A percentile compares a stretch with the other conserved stretches of the same genome.
Conservation (phyloP, 1,140 invertebrate species). For the Aricia agestis region DNA sequence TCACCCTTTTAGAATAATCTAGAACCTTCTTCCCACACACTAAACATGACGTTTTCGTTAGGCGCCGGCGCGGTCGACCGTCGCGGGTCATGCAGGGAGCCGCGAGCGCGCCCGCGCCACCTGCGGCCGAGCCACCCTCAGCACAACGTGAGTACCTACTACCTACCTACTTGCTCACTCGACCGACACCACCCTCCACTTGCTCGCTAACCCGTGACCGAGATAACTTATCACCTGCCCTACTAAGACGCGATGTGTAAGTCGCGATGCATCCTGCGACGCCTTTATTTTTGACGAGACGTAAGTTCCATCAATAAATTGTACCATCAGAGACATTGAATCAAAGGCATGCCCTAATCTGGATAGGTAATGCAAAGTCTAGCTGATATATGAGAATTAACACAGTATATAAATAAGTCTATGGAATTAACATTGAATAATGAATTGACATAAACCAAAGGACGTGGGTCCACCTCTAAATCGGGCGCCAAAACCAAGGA, state of each 20-base stretch:
- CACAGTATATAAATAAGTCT: no score
- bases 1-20: background rate
- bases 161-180: background rate
- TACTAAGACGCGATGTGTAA: background rate
- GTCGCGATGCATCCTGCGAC: background rate
- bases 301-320: no score
- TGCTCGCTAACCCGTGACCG: background rate
- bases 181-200: background rate
- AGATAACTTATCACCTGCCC: background rate
- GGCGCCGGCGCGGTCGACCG: slow-evolving; percentile 39
- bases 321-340: no score
- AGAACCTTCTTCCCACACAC: background rate
- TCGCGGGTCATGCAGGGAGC: slow-evolving; percentile 70
- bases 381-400: no score
- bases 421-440: no score
- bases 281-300: no score
- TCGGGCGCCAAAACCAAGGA: no score
- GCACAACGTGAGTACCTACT: slow-evolving; percentile 53
- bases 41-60: slow-evolving; percentile 5
- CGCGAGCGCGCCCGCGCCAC: slow-evolving; percentile 56
- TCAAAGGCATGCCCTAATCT: no score
- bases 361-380: no score
- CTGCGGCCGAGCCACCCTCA: slow-evolving; percentile 60
- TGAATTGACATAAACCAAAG: no score
- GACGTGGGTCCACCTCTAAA: no score